phyloP scores from a whole-genome alignment of 2,797 vertebrate species.

The Gadopsis marmoratus region DNA sequence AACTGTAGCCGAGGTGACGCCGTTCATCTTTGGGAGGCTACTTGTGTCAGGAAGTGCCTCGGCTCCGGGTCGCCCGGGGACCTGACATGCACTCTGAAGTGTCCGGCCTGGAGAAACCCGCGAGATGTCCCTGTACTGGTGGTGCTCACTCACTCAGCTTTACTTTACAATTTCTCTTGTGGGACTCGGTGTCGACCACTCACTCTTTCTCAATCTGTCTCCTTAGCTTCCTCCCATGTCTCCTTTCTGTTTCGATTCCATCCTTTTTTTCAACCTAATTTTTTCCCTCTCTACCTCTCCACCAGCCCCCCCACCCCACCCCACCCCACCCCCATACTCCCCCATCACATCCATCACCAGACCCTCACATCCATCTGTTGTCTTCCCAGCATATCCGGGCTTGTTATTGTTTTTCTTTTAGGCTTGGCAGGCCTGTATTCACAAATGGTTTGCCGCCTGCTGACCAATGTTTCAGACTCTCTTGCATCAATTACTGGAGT shows the following conservation, averaged over 20 bases:
- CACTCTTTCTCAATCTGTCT: slow-evolving; percentile 87
- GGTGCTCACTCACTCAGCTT: slow-evolving; percentile 94
- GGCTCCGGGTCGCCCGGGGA: slow-evolving; percentile 89
- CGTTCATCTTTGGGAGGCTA: slow-evolving; percentile 94
- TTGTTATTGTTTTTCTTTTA: slow-evolving; percentile 80
- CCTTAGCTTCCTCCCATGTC: slow-evolving; percentile 56
- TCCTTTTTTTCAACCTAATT: slow-evolving; percentile 70
- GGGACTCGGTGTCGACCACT: slow-evolving; percentile 90
- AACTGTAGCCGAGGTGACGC: slow-evolving; percentile 94
- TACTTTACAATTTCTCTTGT: slow-evolving; percentile 93
- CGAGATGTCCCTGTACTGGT: slow-evolving; percentile 90
- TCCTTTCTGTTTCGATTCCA: slow-evolving; percentile 58
- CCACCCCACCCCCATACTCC: neutral
- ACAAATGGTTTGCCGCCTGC: slow-evolving; percentile 76
- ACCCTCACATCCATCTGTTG: slow-evolving; percentile 71
- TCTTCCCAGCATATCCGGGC: slow-evolving; percentile 54
- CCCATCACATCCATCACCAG: slow-evolving; percentile 74
- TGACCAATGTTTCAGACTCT: slow-evolving; percentile 76
- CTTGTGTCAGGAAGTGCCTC: slow-evolving; percentile 92
- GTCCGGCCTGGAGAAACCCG: slow-evolving; percentile 91
- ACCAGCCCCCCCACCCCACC: slow-evolving; percentile 68
- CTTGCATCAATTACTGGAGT: slow-evolving; percentile 78
- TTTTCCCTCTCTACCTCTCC: slow-evolving; percentile 56
- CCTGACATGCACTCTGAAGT: slow-evolving; percentile 87
- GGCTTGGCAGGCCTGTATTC: slow-evolving; percentile 73